These are phyloP conservation scores for Luperina testacea DNA, from an alignment of 2,888 invertebrate species.

Conservation along the genomic window DNA sequence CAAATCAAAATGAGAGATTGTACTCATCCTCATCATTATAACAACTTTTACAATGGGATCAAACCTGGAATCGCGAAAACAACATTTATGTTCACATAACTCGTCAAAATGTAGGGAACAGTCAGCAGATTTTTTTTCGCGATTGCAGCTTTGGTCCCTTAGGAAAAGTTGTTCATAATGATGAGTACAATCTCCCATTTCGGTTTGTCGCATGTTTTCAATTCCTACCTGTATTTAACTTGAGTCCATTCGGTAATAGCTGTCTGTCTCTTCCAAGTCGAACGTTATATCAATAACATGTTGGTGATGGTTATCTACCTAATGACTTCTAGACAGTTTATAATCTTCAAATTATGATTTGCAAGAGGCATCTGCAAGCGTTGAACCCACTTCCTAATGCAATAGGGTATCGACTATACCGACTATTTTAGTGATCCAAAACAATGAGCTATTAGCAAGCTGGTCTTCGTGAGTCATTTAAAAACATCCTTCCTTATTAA, in stretches of 20 bases:
- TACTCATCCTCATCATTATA: too few relatives aligned
- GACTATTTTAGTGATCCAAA: conserved; percentile 23
- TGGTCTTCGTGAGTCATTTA: conserved; percentile 18
- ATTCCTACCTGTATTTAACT: background rate
- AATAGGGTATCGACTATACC: background rate
- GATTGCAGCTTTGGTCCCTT: too few relatives aligned
- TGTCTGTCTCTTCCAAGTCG: background rate
- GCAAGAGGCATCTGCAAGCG: conserved; percentile 14
- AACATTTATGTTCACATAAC: too few relatives aligned
- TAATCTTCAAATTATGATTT: background rate
- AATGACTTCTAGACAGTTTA: background rate
- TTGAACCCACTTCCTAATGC: conserved; percentile 14
- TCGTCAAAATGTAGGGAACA: too few relatives aligned
- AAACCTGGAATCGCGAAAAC: too few relatives aligned
- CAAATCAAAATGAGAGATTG: too few relatives aligned
- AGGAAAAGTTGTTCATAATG: too few relatives aligned
- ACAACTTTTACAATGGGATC: too few relatives aligned
- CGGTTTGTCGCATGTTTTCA: too few relatives aligned
- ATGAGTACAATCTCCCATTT: too few relatives aligned
- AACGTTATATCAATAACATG: background rate
- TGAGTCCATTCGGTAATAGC: background rate
- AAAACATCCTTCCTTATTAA: conserved; percentile 17
- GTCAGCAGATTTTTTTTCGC: too few relatives aligned
- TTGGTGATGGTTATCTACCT: background rate
- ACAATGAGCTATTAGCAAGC: conserved; percentile 53